Percentiles rank a stretch among this genome's conserved stretches.
Evolutionary conservation across 2,888 invertebrate species (phyloP).

Genomic region (Drosophila aldrichi): DNA sequence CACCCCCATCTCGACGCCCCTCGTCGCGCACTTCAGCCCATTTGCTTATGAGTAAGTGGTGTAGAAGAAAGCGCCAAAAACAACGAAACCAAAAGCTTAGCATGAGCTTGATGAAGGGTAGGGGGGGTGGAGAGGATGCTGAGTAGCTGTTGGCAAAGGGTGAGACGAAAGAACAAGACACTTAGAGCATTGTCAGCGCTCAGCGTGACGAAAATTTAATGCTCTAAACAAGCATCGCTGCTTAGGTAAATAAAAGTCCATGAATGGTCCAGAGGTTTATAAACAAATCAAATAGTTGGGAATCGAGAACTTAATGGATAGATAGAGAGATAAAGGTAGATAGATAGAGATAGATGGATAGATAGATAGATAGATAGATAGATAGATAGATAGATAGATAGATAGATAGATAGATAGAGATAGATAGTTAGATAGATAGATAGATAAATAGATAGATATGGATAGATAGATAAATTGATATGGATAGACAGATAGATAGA

Average conservation of each 20-base stretch:
- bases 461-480: too few relatives aligned
- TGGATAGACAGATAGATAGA: too few relatives aligned
- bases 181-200: background rate
- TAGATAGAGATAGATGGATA: too few relatives aligned
- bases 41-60: constrained; percentile 60
- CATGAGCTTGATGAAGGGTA: background rate
- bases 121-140: background rate
- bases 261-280: background rate
- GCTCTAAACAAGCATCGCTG: background rate
- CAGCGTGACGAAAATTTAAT: background rate
- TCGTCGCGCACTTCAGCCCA: constrained; percentile 6
- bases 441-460: too few relatives aligned
- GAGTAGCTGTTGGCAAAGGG: background rate
- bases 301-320: too few relatives aligned
- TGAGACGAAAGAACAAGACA: background rate
- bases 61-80: constrained; percentile 55
- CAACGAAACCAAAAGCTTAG: constrained; percentile 22
- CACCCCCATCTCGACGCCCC: too few relatives aligned
- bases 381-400: too few relatives aligned
- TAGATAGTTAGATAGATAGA: too few relatives aligned
- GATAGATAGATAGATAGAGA: too few relatives aligned
- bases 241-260: background rate
- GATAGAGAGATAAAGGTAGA: too few relatives aligned
- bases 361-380: too few relatives aligned
- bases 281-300: background rate